Evolutionary conservation across 2,888 invertebrate genomes (phyloP), one percentile per base, ranked within the genome.

Genomic region (Drosophila paramelanica): DNA sequence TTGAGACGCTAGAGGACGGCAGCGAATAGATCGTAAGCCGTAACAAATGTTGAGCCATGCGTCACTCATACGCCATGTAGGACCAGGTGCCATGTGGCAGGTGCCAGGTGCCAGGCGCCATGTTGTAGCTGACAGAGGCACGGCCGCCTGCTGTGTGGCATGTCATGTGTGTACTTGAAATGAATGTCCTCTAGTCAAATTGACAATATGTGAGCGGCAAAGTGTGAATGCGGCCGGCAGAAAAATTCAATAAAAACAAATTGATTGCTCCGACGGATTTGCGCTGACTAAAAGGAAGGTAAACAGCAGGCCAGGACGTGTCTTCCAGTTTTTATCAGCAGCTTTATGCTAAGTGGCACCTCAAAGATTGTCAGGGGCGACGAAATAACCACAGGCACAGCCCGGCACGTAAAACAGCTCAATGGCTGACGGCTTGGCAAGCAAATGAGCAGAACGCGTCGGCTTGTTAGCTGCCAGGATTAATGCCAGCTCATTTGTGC

Each of bases 201-300:
- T 79, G 78, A 68, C 50, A 65, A 75, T 52, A 47, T 60, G 61
- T 47, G 33, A 47, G 31, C 23, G 47, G 17, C 11, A 36, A 4
- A 8, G 49, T 8, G 20, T 5, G 43, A n/a, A 58, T n/a, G 43
- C 20, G 65, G 60, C 62, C n/a, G 62, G 72, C 67, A 58, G 57
- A 65, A 79, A 82, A 85, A 85, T 87, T 86, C 87, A 86, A 86
- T 86, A 86, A 86, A 86, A 85, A 73, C 85, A 83, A 87, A 87
- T 86, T 86, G 85, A 86, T 86, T 87, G 83, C 81, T 83, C 53
- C 60, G 75, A 67, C 72, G 81, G 81, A 81, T 85, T 81, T 81
- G 73, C 70, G 83, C 69, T 74, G 74, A 62, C 70, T 60, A 71
- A 71, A 77, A 81, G 75, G 67, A 77, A 79, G 73, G 82, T 82